Conservation (phyloP, 2,888 invertebrate species). For the Oeneis ivallda region DNA sequence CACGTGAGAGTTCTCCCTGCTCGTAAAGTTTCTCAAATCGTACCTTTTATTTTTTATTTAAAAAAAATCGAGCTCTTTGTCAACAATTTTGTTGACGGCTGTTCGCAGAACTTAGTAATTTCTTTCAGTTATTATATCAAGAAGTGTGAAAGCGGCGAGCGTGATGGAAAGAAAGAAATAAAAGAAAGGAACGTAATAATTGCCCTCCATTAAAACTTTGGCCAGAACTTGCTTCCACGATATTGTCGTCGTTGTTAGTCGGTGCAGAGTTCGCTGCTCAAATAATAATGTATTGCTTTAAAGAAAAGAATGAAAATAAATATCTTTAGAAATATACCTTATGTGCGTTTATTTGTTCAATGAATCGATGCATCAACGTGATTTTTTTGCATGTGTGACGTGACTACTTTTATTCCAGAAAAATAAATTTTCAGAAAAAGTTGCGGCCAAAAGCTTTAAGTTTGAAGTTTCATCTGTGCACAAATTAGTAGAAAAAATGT, state of each 20-base stretch:
- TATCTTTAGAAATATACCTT: neutral
- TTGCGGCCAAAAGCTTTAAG: neutral
- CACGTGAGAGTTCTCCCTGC: no score
- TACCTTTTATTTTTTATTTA: no score
- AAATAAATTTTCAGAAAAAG: neutral
- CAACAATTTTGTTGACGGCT: neutral
- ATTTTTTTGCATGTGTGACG: no score
- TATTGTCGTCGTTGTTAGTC: neutral
- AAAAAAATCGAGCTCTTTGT: neutral
- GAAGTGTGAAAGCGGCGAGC: slow-evolving; percentile 21
- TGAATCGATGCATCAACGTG: no score
- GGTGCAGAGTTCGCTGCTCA: neutral
- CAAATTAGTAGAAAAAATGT: no score
- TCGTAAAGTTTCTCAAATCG: no score
- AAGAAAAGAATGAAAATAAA: neutral
- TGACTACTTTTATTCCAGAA: no score
- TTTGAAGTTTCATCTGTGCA: no score
- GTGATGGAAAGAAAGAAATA: slow-evolving; percentile 11
- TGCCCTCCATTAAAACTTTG: slow-evolving; percentile 41
- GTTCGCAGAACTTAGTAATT: neutral
- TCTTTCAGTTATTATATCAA: slow-evolving; percentile 21
- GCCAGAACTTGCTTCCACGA: slow-evolving; percentile 16
- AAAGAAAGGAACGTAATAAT: slow-evolving; percentile 39
- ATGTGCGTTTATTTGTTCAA: no score
- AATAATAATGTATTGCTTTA: neutral